Evolutionary conservation across 92 coral and sea anemone species (phyloP).

Genomic region (Scolanthus callimorphus): DNA sequence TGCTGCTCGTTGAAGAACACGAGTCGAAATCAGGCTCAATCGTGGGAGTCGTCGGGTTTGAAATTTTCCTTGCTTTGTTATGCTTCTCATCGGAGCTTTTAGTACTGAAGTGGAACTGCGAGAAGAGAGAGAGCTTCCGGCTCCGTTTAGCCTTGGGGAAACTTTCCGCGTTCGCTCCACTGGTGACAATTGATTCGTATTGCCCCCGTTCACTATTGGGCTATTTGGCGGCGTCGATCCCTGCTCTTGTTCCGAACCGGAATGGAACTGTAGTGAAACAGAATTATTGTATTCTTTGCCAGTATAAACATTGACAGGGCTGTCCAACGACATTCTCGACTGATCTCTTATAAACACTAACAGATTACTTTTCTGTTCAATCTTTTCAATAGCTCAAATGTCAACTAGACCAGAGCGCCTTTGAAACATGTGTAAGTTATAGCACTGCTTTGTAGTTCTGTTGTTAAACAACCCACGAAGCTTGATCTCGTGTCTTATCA

Average conservation of each 20-base stretch:
- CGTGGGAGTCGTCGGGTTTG: constrained; percentile 26
- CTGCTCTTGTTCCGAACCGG: constrained; percentile 59
- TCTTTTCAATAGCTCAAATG: too few relatives aligned
- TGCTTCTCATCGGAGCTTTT: constrained; percentile 62
- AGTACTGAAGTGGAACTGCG: constrained; percentile 74
- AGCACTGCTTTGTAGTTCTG: too few relatives aligned
- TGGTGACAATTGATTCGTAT: constrained; percentile 6
- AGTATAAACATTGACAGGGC: too few relatives aligned
- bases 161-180: constrained; percentile 21
- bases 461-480: too few relatives aligned
- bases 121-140: constrained; percentile 74
- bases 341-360: too few relatives aligned
- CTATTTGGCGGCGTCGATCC: constrained; percentile 15
- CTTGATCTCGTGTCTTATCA: too few relatives aligned
- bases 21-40: constrained; percentile 36
- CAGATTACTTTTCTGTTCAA: too few relatives aligned
- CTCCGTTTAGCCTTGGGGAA: constrained; percentile 69
- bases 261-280: constrained; percentile 63
- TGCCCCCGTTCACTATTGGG: constrained; percentile 1
- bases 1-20: constrained; percentile 43
- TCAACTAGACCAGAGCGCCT: too few relatives aligned
- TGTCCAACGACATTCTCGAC: too few relatives aligned
- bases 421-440: too few relatives aligned
- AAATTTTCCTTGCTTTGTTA: constrained; percentile 45
- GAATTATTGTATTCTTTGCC: constrained; percentile 49